Evolutionary conservation across 2,888 invertebrate genomes (phyloP).

Genomic region (Polietes domitor): DNA sequence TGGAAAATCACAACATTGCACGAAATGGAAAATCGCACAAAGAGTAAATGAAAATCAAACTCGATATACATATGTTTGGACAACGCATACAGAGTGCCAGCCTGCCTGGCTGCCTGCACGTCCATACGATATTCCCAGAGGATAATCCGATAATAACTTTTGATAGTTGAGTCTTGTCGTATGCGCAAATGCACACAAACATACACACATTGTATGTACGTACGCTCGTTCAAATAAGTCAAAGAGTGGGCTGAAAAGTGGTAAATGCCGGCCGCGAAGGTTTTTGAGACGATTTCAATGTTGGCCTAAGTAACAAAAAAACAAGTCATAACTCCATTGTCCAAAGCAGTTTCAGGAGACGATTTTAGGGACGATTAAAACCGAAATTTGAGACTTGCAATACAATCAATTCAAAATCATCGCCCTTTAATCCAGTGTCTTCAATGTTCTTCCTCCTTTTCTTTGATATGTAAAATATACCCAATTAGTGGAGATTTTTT

Average conservation of each 20-base stretch:
- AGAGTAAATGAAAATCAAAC: slow-evolving; percentile 3
- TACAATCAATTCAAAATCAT: too few species aligned
- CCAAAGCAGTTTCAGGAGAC: too few species aligned
- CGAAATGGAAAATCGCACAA: slow-evolving; percentile 8
- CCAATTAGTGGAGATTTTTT: slow-evolving; percentile 56
- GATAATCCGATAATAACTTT: slow-evolving; percentile 48
- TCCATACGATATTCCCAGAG: slow-evolving; percentile 40
- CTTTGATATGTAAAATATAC: slow-evolving; percentile 55
- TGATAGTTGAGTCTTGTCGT: slow-evolving; percentile 21
- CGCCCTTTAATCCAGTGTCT: background rate
- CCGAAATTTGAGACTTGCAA: too few species aligned
- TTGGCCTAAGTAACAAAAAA: too few species aligned
- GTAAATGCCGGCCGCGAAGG: too few species aligned
- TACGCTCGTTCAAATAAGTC: background rate
- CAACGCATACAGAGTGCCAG: background rate
- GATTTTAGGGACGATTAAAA: too few species aligned
- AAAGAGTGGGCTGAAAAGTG: too few species aligned
- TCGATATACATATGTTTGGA: background rate
- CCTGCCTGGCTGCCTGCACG: background rate
- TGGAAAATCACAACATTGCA: slow-evolving; percentile 15
- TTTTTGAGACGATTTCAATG: too few species aligned
- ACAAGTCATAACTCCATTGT: too few species aligned
- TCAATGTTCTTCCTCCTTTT: background rate
- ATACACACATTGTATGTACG: background rate
- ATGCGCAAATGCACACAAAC: background rate